These are phyloP conservation scores for Drosophila melanogaster DNA, from an alignment of 1,140 invertebrate genomes.

Conservation along the genomic window DNA sequence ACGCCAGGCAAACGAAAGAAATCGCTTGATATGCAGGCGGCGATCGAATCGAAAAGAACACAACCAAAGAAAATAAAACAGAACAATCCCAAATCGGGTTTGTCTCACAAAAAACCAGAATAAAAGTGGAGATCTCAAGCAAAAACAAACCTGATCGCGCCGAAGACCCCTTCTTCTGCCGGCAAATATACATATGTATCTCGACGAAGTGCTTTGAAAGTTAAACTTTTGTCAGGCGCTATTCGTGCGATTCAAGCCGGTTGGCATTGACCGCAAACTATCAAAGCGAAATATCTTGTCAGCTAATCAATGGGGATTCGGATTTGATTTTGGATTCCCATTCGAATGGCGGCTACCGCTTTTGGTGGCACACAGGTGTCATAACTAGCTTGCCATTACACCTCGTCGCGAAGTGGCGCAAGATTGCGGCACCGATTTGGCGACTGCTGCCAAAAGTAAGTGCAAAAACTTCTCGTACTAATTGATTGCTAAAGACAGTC, in stretches of 20 bases:
- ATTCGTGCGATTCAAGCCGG: slow-evolving; percentile 29
- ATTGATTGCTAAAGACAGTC: slow-evolving; percentile 31
- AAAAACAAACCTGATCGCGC: slow-evolving; percentile 27
- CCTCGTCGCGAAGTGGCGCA: slow-evolving; percentile 23
- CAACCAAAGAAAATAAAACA: slow-evolving; percentile 16
- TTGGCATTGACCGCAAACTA: slow-evolving; percentile 81
- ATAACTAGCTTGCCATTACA: slow-evolving; percentile 54
- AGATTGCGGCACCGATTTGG: slow-evolving; percentile 32
- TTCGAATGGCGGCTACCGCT: slow-evolving; percentile 13
- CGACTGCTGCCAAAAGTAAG: slow-evolving; percentile 32
- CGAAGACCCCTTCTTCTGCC: slow-evolving; percentile 1
- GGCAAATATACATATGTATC: not conserved
- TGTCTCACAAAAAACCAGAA: slow-evolving; percentile 20
- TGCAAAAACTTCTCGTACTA: slow-evolving; percentile 31
- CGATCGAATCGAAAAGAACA: slow-evolving; percentile 15
- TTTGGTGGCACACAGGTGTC: slow-evolving; percentile 44
- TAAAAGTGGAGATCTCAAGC: no score
- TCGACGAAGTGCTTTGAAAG: slow-evolving; percentile 27
- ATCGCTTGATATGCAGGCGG: slow-evolving; percentile 63
- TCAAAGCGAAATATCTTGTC: slow-evolving; percentile 42
- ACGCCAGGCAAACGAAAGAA: slow-evolving; percentile 11
- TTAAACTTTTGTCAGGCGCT: slow-evolving; percentile 31
- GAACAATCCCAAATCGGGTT: slow-evolving; percentile 36
- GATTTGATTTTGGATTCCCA: not conserved
- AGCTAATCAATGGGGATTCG: slow-evolving; percentile 22